A percentile compares a stretch with the other conserved stretches of the same genome.
These are phyloP conservation scores for Boloria euphrosyne DNA, from an alignment of 2,888 invertebrate species.

Conservation along the genomic window DNA sequence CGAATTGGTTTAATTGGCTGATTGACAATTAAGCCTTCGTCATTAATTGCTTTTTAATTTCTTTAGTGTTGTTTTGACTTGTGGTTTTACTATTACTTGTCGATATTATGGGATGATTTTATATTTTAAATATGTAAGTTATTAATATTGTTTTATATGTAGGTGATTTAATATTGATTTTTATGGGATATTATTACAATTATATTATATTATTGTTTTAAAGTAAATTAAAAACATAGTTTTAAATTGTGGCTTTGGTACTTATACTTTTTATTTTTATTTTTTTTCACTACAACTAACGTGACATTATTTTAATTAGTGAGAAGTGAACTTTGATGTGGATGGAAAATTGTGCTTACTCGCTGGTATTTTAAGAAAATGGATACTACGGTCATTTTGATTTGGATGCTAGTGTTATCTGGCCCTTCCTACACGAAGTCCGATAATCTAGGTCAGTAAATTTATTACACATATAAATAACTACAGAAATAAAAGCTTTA, in stretches of 20 bases:
- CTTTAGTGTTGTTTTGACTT: slow-evolving; percentile 1
- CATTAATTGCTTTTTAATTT: slow-evolving; percentile 23
- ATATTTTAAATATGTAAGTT: neutral
- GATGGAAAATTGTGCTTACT: slow-evolving; percentile 13
- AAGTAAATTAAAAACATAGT: too few relatives aligned
- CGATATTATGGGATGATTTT: neutral
- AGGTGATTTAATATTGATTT: too few relatives aligned
- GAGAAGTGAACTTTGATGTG: slow-evolving; percentile 10
- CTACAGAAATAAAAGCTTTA: slow-evolving; percentile 25
- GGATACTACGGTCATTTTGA: slow-evolving; percentile 43
- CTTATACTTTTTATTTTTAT: neutral
- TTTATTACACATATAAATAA: slow-evolving; percentile 35
- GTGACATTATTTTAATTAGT: slow-evolving; percentile 4
- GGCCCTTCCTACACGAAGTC: slow-evolving; percentile 70
- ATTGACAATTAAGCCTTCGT: slow-evolving; percentile 18
- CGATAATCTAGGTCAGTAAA: slow-evolving; percentile 70
- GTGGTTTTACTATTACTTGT: neutral
- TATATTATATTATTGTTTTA: too few relatives aligned
- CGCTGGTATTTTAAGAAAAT: slow-evolving; percentile 27
- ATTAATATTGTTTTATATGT: too few relatives aligned
- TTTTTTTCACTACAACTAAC: neutral
- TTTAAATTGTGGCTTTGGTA: neutral
- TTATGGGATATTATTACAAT: too few relatives aligned
- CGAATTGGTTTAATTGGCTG: slow-evolving; percentile 20
- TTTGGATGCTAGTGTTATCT: slow-evolving; percentile 61